Evolutionary conservation across 2,888 invertebrate species (phyloP).

Genomic region (Ophioninae sp.): DNA sequence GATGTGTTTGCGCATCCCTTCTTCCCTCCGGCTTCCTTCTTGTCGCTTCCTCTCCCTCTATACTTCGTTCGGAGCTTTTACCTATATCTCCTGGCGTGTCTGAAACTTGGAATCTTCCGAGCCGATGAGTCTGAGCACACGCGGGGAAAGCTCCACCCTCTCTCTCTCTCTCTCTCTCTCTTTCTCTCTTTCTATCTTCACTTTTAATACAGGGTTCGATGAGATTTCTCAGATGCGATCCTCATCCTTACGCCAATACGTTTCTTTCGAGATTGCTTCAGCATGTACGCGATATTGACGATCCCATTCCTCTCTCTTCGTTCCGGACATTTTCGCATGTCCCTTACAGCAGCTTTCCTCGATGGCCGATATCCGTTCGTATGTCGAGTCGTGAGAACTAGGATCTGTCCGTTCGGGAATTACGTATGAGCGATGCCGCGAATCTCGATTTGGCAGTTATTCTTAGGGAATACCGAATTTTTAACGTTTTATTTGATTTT

Average conservation of each 20-base stretch:
- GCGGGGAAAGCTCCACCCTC: slow-evolving; percentile 8
- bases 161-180: slow-evolving; percentile 30
- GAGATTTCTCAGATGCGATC: slow-evolving; percentile 63
- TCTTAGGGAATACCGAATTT: neutral
- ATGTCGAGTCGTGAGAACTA: neutral
- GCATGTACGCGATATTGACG: slow-evolving; percentile 28
- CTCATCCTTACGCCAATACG: slow-evolving; percentile 47
- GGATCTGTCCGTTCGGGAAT: neutral
- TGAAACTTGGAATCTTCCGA: slow-evolving; percentile 57
- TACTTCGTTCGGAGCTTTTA: slow-evolving; percentile 26
- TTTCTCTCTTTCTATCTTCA: slow-evolving; percentile 18
- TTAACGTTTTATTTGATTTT: neutral
- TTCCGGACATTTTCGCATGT: neutral
- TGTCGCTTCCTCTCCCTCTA: slow-evolving; percentile 25
- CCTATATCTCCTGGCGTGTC: slow-evolving; percentile 36
- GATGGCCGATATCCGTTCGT: neutral
- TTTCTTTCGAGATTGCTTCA: slow-evolving; percentile 44
- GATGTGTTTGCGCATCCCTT: slow-evolving; percentile 65
- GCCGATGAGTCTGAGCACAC: slow-evolving; percentile 56
- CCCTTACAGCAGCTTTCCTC: neutral
- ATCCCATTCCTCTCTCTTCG: slow-evolving; percentile 28
- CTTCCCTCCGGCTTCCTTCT: slow-evolving; percentile 52
- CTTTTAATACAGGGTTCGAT: slow-evolving; percentile 56
- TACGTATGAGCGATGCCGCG: neutral
- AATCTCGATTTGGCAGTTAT: neutral